Base-by-base conservation (phyloP, 1,140 invertebrate species). In the Tetraneura akinire region DNA sequence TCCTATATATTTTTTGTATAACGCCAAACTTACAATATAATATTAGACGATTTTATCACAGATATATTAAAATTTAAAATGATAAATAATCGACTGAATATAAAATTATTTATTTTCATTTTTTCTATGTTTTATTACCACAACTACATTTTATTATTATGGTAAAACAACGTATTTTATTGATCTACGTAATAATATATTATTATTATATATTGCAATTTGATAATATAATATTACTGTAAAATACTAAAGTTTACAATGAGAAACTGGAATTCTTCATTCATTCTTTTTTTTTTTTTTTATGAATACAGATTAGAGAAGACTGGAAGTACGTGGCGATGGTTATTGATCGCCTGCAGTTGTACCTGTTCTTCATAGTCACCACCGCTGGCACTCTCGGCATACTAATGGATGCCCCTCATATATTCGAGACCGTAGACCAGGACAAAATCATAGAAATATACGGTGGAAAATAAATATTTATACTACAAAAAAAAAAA, bases 251-350 rank as follows among this genome's bases (percentile, higher is more conserved):
- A n/a, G n/a, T n/a, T 0, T 8, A 42, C 45, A 37, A 26, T 45
- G 37, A 9, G 55, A 16, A 76, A 32, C 53, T 16, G 14, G 11
- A 13, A 21, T 13, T 57, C 23, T 78, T 18, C 57, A 13, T 29
- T 16, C 16, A 16, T 37, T 60, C n/a, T 21, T 21, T 18, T 23
- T 21, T 16, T 3, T 55, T 76, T 37, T 68, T 70, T 80, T 60
- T 80, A 51, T 71, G 3, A 42, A 88, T 89, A 37, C 86, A 98
- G 96, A 96, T 96, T 80, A 91, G 96, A 80, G 96, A 98, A 87
- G 98, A 99, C 87, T 99, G 98, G 98, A 99, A 98, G 85, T 99
- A 98, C 86, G 96, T 99, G 10, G 97, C 97, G 47, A 98, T 98
- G 94, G 97, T 99, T 45, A 97, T 99, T 83, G 98, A 99, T 89